A percentile compares a stretch with the other conserved stretches of the same genome.
Evolutionary conservation across 2,113 vertebrate species (phyloP).

Genomic region (Catagonus wagneri): DNA sequence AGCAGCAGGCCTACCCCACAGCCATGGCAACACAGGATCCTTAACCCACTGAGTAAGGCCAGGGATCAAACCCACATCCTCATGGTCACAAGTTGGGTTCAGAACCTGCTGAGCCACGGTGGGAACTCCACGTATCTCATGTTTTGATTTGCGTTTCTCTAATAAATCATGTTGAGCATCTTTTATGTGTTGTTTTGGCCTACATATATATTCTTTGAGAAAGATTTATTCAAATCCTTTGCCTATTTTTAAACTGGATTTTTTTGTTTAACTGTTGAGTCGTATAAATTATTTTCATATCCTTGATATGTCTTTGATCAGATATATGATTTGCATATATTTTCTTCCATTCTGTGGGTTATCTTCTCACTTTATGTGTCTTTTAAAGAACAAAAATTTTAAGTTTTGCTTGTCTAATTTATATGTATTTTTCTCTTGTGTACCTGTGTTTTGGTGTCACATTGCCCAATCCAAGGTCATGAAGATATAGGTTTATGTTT

Average conservation of each 20-base stretch:
- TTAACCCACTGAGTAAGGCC: too few relatives aligned
- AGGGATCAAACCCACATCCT: too few relatives aligned
- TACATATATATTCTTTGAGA: background rate
- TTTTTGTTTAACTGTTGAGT: background rate
- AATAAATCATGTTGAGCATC: background rate
- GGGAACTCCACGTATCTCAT: too few relatives aligned
- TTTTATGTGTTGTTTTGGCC: background rate
- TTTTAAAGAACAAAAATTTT: background rate
- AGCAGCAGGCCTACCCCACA: too few relatives aligned
- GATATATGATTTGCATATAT: background rate
- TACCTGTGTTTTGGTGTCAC: background rate
- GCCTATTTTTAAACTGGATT: background rate
- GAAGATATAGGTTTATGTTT: background rate
- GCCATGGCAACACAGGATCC: too few relatives aligned
- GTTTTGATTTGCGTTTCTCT: constrained; percentile 11
- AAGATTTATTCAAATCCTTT: background rate
- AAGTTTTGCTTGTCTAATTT: background rate
- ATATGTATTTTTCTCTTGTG: constrained; percentile 14
- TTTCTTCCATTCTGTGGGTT: background rate
- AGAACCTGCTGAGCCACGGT: too few relatives aligned
- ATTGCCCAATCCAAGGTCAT: background rate
- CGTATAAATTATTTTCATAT: background rate
- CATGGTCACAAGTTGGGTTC: too few relatives aligned
- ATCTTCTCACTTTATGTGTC: background rate
- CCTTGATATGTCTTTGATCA: background rate